These are phyloP conservation scores for Miltochrista miniata DNA, from an alignment of 2,888 invertebrate genomes.

Conservation along the genomic window DNA sequence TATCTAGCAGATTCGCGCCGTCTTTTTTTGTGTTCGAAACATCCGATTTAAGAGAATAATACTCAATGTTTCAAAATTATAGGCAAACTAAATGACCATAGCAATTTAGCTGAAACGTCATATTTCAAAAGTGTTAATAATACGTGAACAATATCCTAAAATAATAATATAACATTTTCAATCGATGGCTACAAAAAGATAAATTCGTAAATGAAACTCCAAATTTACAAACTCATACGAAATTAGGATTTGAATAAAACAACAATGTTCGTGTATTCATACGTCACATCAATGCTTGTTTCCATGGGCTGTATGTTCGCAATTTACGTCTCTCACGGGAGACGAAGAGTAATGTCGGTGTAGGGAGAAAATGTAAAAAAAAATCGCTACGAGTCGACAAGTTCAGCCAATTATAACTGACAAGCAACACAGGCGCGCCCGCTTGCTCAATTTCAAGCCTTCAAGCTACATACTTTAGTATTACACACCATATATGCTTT, in stretches of 20 bases:
- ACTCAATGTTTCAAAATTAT: too few relatives aligned
- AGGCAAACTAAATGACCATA: too few relatives aligned
- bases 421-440: constrained; percentile 74
- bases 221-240: constrained; percentile 51
- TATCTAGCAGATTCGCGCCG: constrained; percentile 34
- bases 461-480: constrained; percentile 48
- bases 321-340: constrained; percentile 81
- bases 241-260: constrained; percentile 77
- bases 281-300: constrained; percentile 78
- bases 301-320: constrained; percentile 69
- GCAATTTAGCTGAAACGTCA: too few relatives aligned
- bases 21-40: constrained; percentile 34
- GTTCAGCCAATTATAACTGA: constrained; percentile 84
- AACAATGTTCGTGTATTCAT: constrained; percentile 71
- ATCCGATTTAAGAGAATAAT: constrained; percentile 24
- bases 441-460: constrained; percentile 70
- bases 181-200: constrained; percentile 23
- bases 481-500: constrained; percentile 32
- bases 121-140: neutral
- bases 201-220: constrained; percentile 23
- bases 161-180: neutral
- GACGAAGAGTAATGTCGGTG: constrained; percentile 80
- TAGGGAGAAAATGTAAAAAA: constrained; percentile 69
- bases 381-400: constrained; percentile 75
- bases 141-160: neutral